Conservation (phyloP, 2,888 invertebrate species). For the Spialia ferax region DNA sequence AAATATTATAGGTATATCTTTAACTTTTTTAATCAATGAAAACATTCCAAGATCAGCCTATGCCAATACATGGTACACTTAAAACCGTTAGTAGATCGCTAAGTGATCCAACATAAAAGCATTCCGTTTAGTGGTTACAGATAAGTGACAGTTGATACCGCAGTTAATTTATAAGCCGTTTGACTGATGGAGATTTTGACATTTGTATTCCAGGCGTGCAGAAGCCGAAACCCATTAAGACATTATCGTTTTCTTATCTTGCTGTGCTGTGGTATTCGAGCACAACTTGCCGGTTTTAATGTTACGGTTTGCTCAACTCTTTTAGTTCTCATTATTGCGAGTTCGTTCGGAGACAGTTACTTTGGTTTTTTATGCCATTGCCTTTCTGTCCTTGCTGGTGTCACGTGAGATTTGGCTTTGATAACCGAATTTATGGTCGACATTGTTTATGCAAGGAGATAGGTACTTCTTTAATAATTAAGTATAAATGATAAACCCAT, state of each 20-base stretch:
- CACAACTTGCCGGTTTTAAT: constrained; percentile 56
- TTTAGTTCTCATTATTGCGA: constrained; percentile 33
- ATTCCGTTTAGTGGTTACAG: constrained; percentile 27
- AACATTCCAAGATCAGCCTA: no score
- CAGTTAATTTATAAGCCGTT: constrained; percentile 46
- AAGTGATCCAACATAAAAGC: constrained; percentile 25
- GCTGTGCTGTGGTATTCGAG: constrained; percentile 54
- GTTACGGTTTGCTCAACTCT: constrained; percentile 49
- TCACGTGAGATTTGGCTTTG: constrained; percentile 39
- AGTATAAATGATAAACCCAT: not conserved
- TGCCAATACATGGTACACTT: not conserved
- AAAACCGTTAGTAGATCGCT: constrained; percentile 1
- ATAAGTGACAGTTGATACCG: constrained; percentile 41
- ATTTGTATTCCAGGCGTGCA: constrained; percentile 48
- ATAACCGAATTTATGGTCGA: constrained; percentile 30
- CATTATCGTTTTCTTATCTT: constrained; percentile 59
- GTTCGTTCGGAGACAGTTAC: constrained; percentile 40
- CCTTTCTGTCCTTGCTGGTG: constrained; percentile 16
- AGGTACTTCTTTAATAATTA: not conserved
- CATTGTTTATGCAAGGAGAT: not conserved
- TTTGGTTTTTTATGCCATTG: constrained; percentile 42
- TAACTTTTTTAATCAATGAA: no score
- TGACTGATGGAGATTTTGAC: constrained; percentile 52
- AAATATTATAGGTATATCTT: no score
- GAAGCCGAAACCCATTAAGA: constrained; percentile 60